These are phyloP conservation scores for Cliona cf. orientalis DNA, from an alignment of 37 sponge, comb jelly and placozoan species.

Conservation along the genomic window DNA sequence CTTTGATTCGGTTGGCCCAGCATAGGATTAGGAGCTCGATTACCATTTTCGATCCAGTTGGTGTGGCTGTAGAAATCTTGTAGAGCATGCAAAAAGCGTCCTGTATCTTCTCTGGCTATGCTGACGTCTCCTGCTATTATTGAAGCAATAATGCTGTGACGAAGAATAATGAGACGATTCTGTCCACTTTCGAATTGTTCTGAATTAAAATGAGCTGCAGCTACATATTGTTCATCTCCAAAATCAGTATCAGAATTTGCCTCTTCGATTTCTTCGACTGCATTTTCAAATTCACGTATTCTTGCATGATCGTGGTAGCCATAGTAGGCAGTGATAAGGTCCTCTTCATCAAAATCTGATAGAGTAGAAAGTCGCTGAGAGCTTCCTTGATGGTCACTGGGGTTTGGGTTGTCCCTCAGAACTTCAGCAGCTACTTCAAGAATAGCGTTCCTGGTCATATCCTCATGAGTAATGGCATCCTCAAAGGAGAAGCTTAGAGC, in stretches of 20 bases:
- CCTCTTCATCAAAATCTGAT: not conserved
- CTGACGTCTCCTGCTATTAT: not conserved
- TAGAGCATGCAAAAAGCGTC: too few species aligned
- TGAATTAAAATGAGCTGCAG: constrained; percentile 53
- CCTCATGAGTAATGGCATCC: constrained; percentile 24
- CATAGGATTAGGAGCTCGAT: too few species aligned
- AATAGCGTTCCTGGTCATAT: constrained; percentile 38
- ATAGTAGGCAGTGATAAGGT: constrained; percentile 40
- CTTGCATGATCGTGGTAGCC: not conserved
- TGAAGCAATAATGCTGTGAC: not conserved
- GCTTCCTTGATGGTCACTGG: too few species aligned
- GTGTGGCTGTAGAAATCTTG: too few species aligned
- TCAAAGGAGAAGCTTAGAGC: constrained; percentile 7
- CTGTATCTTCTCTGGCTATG: too few species aligned
- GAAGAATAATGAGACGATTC: constrained; percentile 11
- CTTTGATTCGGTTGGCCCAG: too few species aligned
- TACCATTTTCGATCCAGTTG: too few species aligned
- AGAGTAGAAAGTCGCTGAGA: constrained; percentile 19
- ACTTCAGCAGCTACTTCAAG: constrained; percentile 29
- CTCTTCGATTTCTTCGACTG: constrained; percentile 30
- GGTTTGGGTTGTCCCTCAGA: constrained; percentile 47
- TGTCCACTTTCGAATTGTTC: constrained; percentile 49
- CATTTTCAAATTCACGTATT: constrained; percentile 6
- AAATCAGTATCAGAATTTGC: constrained; percentile 46
- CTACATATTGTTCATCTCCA: not conserved